Evolutionary conservation across 2,888 invertebrate species (phyloP).

Genomic region (Alviniconcha strummeri): DNA sequence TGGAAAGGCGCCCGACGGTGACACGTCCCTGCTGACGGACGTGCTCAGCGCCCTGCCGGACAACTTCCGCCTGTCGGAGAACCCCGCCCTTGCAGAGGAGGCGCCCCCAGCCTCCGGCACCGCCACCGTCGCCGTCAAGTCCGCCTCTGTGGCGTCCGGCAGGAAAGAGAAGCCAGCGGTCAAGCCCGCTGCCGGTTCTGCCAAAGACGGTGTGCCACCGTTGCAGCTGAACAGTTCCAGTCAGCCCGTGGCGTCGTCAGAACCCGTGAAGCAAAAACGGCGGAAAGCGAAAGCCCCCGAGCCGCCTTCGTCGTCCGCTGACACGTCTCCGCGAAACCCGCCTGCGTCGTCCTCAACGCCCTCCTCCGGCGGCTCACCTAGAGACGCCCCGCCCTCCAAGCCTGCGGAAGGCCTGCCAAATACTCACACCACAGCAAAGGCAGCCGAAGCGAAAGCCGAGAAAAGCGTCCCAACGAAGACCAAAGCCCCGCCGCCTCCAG

Average conservation of each 20-base stretch:
- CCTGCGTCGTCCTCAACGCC: slow-evolving; percentile 3
- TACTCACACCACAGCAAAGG: not conserved
- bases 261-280: not conserved
- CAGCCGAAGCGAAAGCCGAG: not conserved
- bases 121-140: not conserved
- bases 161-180: not conserved
- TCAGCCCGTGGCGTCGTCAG: not conserved
- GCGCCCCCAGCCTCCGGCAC: slow-evolving; percentile 12
- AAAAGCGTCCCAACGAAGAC: not conserved
- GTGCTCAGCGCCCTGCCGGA: not conserved
- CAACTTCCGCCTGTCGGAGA: not conserved
- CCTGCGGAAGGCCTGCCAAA: not conserved
- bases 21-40: too few relatives aligned
- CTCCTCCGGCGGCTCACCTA: not conserved
- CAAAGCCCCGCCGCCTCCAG: slow-evolving; percentile 10
- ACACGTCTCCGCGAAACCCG: slow-evolving; percentile 19
- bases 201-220: not conserved
- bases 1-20: not conserved
- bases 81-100: slow-evolving; percentile 10
- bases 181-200: not conserved
- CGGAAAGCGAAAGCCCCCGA: slow-evolving; percentile 23
- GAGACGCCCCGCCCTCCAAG: not conserved
- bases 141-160: not conserved
- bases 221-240: not conserved
- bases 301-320: slow-evolving; percentile 23